A percentile compares a stretch with the other conserved stretches of the same genome.
Evolutionary conservation across 2,113 vertebrate species (phyloP).

Genomic region (Corapipo altera): DNA sequence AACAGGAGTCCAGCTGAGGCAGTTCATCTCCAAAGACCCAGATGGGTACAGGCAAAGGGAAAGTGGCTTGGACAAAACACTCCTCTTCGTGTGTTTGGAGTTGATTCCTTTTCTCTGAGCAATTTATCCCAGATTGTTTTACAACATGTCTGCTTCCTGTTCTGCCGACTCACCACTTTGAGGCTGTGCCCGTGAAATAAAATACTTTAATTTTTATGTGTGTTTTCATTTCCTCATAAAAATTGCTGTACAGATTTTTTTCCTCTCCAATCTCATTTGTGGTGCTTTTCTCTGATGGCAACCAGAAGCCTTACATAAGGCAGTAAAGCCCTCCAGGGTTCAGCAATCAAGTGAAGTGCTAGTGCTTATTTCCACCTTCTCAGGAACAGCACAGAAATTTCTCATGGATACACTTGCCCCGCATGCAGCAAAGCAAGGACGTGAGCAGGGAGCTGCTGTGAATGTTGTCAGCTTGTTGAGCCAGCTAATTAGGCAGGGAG

Average conservation of each 20-base stretch:
- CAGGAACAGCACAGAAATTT: neutral
- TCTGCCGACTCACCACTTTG: neutral
- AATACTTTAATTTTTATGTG: neutral
- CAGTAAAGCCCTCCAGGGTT: neutral
- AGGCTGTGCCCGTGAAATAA: neutral
- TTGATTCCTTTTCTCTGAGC: neutral
- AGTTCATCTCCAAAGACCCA: neutral
- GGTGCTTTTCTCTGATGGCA: neutral
- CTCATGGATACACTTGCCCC: neutral
- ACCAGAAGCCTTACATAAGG: neutral
- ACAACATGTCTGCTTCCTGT: neutral
- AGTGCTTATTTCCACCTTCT: neutral
- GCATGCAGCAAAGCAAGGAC: neutral
- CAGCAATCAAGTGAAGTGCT: neutral
- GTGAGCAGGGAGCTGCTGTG: neutral
- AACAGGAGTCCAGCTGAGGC: fast-evolving
- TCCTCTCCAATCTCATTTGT: neutral
- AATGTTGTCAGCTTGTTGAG: neutral
- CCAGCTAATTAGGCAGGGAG: neutral
- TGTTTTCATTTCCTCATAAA: neutral
- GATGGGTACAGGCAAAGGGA: neutral
- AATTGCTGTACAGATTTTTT: neutral
- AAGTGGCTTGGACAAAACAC: neutral
- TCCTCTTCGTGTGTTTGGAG: neutral
- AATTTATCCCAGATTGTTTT: neutral